Base-by-base conservation (phyloP, 1,140 invertebrate genomes). In the roundworm (Caenorhabditis elegans) region DNA sequence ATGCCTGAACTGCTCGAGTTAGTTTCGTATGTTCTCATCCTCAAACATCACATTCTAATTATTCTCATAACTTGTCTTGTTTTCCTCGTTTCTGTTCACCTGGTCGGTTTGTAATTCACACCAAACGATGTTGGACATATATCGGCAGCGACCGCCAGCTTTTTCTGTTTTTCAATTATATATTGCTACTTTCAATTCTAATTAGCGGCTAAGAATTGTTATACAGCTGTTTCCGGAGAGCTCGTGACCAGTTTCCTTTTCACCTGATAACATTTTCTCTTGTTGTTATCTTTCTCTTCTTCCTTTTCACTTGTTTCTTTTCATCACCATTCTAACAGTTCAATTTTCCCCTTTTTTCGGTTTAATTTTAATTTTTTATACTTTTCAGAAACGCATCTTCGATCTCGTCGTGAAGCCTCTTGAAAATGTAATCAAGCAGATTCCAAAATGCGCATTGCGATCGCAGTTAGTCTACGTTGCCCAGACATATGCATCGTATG, bases 321-420 rank as follows among this genome's bases (percentile, higher is more conserved):
- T 34, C 13, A 22, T 39, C 8, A 22, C 43, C 43, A 31, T 22
- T 43, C 60, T 5, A 70, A 22, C 1, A 53, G 10, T 10, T 39
- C 39, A 36, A n/a, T n/a, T n/a, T n/a, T n/a, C n/a, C n/a, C n/a
- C n/a, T n/a, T n/a, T n/a, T n/a, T n/a, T n/a, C n/a, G n/a, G n/a
- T n/a, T n/a, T n/a, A n/a, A n/a, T n/a, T n/a, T 75, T 75, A 26
- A 19, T 75, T 43, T 34, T 55, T 76, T n/a, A n/a, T 75, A 24
- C 26, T 39, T 82, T 82, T 31, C 60, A 84, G 82, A 84, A 77
- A 36, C 82, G 60, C 36, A 48, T 84, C n/a, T 53, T 84, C 31
- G 47, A 60, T 24, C 53, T 77, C 19, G 39, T 77, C 39, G 70
- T 81, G 15, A 43, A 81, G 26, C 80, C 80, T 15, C 80, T 81